These are phyloP conservation scores for Caretta caretta DNA, from an alignment of 2,113 vertebrate genomes.

Conservation along the genomic window DNA sequence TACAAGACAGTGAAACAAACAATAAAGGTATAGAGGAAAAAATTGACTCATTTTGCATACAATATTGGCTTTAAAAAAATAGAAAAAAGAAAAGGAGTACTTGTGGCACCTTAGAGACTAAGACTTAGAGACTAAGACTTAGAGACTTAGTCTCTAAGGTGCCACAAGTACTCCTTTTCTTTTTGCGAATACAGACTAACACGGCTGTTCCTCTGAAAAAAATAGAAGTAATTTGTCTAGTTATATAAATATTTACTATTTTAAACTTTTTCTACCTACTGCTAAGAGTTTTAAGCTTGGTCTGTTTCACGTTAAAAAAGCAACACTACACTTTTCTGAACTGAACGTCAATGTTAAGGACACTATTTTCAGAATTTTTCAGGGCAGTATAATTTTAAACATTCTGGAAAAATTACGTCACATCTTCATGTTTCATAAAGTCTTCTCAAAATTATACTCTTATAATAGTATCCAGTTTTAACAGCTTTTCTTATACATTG, in stretches of 20 bases:
- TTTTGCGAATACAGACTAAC: too few relatives aligned
- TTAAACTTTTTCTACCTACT: slow-evolving; percentile 78
- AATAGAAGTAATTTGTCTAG: slow-evolving; percentile 71
- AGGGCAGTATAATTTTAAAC: slow-evolving; percentile 75
- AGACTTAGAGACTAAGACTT: too few relatives aligned
- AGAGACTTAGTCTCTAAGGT: too few relatives aligned
- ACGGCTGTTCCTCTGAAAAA: too few relatives aligned
- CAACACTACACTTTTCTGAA: slow-evolving; percentile 48
- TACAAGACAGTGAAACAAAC: slow-evolving; percentile 27
- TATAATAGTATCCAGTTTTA: slow-evolving; percentile 66
- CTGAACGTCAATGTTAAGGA: slow-evolving; percentile 42
- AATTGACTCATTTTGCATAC: slow-evolving; percentile 58
- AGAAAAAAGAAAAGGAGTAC: too few relatives aligned
- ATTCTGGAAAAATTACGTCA: slow-evolving; percentile 64
- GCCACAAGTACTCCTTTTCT: too few relatives aligned
- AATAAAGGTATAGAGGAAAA: slow-evolving; percentile 54
- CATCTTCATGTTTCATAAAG: slow-evolving; percentile 67
- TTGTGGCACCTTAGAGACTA: too few relatives aligned
- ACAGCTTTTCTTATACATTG: slow-evolving; percentile 62
- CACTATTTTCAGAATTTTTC: slow-evolving; percentile 64
- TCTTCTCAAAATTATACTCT: slow-evolving; percentile 60
- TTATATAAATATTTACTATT: slow-evolving; percentile 75
- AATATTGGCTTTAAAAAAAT: slow-evolving; percentile 76
- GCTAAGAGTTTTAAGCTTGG: slow-evolving; percentile 77
- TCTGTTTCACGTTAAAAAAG: slow-evolving; percentile 62